phyloP scores from a whole-genome alignment of 37 sponge, comb jelly and placozoan species.

The Spongilla lacustris region DNA sequence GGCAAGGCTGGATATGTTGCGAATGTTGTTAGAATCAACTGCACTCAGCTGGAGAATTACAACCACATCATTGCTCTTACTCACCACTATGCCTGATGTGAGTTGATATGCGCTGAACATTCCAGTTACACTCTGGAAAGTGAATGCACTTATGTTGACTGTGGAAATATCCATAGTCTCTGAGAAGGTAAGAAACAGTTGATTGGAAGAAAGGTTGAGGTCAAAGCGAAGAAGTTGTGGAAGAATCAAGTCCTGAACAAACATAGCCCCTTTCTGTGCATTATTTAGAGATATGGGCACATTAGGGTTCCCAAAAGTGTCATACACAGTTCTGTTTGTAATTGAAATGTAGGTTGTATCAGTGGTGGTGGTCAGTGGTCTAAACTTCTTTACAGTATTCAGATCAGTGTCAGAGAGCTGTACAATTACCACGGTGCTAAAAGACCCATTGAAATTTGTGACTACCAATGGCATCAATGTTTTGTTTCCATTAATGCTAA shows the following conservation, averaged over 20 bases:
- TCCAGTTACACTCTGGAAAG: conserved; percentile 8
- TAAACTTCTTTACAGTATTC: conserved; percentile 76
- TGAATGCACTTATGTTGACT: conserved; percentile 50
- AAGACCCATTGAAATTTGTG: conserved; percentile 42
- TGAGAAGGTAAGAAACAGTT: conserved; percentile 77
- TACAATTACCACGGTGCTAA: conserved; percentile 63
- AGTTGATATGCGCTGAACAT: conserved; percentile 43
- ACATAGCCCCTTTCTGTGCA: conserved; percentile 47
- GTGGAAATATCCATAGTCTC: conserved; percentile 76
- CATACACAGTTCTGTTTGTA: conserved; percentile 34
- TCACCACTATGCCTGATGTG: conserved; percentile 69
- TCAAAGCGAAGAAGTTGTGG: conserved; percentile 70
- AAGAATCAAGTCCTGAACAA: conserved; percentile 33
- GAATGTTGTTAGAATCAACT: conserved; percentile 70
- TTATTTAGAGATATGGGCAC: conserved; percentile 22
- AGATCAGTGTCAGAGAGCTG: conserved; percentile 72
- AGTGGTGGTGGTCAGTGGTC: conserved; percentile 57
- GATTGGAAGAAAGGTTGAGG: conserved; percentile 62
- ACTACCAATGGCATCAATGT: conserved; percentile 11
- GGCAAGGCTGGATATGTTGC: conserved; percentile 78
- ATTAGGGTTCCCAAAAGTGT: conserved; percentile 73
- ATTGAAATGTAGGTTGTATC: conserved; percentile 60
- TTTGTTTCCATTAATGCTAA: neutral
- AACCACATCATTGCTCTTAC: conserved; percentile 57
- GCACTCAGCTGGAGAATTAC: conserved; percentile 33